Percentiles rank a stretch among this genome's conserved stretches.
phyloP scores from a whole-genome alignment of 2,797 vertebrate genomes.

The Pachyuromys duprasi region DNA sequence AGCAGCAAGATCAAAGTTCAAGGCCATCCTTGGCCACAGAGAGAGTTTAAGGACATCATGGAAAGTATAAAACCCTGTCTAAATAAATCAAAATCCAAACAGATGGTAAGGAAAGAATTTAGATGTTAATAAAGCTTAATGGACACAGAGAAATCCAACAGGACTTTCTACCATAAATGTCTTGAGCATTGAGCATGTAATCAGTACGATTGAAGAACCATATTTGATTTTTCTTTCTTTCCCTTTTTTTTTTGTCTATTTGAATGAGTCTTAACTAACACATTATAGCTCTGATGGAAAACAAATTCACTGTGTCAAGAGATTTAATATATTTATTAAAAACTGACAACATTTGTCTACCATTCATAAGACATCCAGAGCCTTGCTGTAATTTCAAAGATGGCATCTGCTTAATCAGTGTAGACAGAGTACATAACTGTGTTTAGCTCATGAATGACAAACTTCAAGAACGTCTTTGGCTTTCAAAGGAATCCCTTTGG shows the following conservation, averaged over 20 bases:
- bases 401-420: neutral
- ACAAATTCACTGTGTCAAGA: slow-evolving; percentile 20
- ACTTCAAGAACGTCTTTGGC: slow-evolving; percentile 17
- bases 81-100: neutral
- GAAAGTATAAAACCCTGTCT: neutral
- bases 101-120: neutral
- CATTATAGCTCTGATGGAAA: neutral
- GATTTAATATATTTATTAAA: neutral
- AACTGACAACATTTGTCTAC: neutral
- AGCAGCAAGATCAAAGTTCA: neutral
- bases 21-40: neutral
- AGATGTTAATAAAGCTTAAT: neutral
- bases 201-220: neutral
- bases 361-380: neutral
- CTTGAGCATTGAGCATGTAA: neutral
- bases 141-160: neutral
- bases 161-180: neutral
- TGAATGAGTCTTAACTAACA: neutral
- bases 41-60: neutral
- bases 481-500: neutral
- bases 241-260: neutral
- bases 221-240: slow-evolving; percentile 23
- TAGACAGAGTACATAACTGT: neutral
- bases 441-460: neutral
- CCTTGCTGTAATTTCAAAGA: slow-evolving; percentile 18